phyloP scores from a whole-genome alignment of 2,113 vertebrate species.

The Pycnonotus jocosus region DNA sequence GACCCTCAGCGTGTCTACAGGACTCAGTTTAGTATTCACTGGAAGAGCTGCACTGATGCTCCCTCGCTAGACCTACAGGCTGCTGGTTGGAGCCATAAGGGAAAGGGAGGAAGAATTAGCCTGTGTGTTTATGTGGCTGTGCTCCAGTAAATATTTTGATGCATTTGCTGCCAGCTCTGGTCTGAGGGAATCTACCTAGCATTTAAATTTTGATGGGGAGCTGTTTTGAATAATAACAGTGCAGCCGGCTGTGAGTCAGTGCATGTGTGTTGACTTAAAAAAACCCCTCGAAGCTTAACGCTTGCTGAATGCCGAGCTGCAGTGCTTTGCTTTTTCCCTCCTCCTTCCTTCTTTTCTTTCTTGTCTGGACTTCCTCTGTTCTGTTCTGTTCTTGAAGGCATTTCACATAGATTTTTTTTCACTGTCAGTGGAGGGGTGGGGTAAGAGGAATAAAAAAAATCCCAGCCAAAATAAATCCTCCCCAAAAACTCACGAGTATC shows the following conservation, averaged over 20 bases:
- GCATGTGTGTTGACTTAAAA: constrained; percentile 72
- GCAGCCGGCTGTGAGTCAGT: constrained; percentile 71
- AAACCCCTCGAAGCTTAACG: constrained; percentile 61
- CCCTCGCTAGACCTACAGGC: constrained; percentile 59
- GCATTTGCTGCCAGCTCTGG: constrained; percentile 56
- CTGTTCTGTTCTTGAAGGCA: constrained; percentile 27
- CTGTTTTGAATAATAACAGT: constrained; percentile 68
- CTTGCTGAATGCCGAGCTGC: constrained; percentile 70
- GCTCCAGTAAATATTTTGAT: constrained; percentile 70
- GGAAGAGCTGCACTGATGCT: constrained; percentile 46
- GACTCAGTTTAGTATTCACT: constrained; percentile 50
- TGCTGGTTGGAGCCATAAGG: constrained; percentile 61
- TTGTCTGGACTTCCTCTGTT: constrained; percentile 39
- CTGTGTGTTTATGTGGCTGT: constrained; percentile 63
- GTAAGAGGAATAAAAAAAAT: not conserved
- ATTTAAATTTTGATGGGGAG: constrained; percentile 66
- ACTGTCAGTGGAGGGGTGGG: not conserved
- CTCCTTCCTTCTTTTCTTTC: constrained; percentile 45
- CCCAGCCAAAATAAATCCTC: constrained; percentile 44
- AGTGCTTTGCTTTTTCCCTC: constrained; percentile 59
- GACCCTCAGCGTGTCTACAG: constrained; percentile 40
- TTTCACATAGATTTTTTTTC: constrained; percentile 40
- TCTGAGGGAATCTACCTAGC: constrained; percentile 65
- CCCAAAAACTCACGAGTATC: constrained; percentile 47
- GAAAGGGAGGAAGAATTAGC: constrained; percentile 57